Base-by-base conservation (phyloP, 2,113 vertebrate species). In the Trogon melanurus region DNA sequence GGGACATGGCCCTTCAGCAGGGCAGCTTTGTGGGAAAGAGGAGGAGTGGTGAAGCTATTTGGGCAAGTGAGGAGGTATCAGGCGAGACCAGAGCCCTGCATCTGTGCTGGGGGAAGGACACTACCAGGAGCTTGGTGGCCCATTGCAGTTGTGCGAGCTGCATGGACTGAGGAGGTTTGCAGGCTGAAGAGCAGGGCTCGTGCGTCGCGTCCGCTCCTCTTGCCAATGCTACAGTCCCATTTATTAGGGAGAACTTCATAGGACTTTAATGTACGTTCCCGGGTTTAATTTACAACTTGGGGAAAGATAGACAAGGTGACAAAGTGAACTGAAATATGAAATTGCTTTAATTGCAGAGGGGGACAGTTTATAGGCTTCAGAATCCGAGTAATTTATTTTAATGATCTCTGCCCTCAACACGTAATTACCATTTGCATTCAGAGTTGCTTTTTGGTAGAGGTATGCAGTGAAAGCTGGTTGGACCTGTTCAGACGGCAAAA, bases 331-430 rank as follows among this genome's bases (percentile, higher is more conserved):
- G 58, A 91, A 97, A 95, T 91, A 86, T 89, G 93, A 87, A 96
- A 96, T 96, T 79, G 81, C 84, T 95, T 89, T 96, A 95, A 96
- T 97, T 96, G 96, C 78, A 93, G 91, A 81, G 92, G 71, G 96
- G 93, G 93, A 91, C 83, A 69, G 76, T 95, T 95, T 95, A 92
- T 64, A 81, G 83, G 91, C 86, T 96, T 91, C 86, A 93, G 93
- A 92, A 95, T 92, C 94, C 86, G 81, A 76, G 95, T 97, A 72
- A 97, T 96, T 93, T 92, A 95, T 93, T 96, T 95, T 96, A 96
- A 97, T 92, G 95, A 74, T 96, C 91, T 90, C 56, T 96, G 91
- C 93, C 93, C 93, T 95, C 93, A 74, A 84, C 41, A 29, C 86
- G 8, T 97, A 93, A 95, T 95, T 96, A 92, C 79, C 60, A 48